These are phyloP conservation scores for Steinernema carpocapsae DNA, from an alignment of 2,888 invertebrate species.

Conservation along the genomic window DNA sequence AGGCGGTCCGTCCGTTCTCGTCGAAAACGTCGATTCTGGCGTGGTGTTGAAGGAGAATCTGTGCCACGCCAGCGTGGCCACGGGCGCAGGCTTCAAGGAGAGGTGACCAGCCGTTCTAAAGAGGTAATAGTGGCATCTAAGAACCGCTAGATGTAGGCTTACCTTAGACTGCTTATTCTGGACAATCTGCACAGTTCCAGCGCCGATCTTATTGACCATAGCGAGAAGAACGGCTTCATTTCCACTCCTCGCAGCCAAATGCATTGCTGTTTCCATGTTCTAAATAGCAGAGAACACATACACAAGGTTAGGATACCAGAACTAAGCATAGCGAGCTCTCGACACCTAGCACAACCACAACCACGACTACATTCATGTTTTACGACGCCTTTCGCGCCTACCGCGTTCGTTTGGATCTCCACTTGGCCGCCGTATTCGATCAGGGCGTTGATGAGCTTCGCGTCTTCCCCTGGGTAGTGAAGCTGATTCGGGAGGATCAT, in stretches of 20 bases:
- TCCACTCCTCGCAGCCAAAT: conserved; percentile 90
- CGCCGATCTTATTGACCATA: conserved; percentile 87
- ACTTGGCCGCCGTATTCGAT: conserved; percentile 91
- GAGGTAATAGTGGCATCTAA: not conserved
- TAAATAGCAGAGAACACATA: conserved; percentile 62
- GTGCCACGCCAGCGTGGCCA: conserved; percentile 90
- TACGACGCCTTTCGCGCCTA: conserved; percentile 62
- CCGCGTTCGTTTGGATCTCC: conserved; percentile 79
- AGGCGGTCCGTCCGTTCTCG: conserved; percentile 85
- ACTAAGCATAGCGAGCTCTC: too few species aligned
- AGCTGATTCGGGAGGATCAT: conserved; percentile 83
- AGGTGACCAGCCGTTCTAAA: conserved; percentile 85
- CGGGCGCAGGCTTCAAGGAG: conserved; percentile 91
- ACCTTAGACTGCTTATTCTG: conserved; percentile 90
- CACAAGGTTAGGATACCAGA: too few species aligned
- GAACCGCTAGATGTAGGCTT: not conserved
- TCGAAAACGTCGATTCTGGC: conserved; percentile 99
- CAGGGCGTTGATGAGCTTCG: conserved; percentile 84
- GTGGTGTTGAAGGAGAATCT: conserved; percentile 78
- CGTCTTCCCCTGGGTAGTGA: conserved; percentile 78
- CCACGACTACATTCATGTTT: not conserved
- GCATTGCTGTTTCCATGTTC: conserved; percentile 90
- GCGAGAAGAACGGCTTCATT: conserved; percentile 87
- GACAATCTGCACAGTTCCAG: conserved; percentile 88
- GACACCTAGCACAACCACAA: conserved; percentile 5